A percentile compares a stretch with the other conserved stretches of the same genome.
phyloP scores from a whole-genome alignment of 2,888 invertebrate genomes.

The Strigamia crassipes region DNA sequence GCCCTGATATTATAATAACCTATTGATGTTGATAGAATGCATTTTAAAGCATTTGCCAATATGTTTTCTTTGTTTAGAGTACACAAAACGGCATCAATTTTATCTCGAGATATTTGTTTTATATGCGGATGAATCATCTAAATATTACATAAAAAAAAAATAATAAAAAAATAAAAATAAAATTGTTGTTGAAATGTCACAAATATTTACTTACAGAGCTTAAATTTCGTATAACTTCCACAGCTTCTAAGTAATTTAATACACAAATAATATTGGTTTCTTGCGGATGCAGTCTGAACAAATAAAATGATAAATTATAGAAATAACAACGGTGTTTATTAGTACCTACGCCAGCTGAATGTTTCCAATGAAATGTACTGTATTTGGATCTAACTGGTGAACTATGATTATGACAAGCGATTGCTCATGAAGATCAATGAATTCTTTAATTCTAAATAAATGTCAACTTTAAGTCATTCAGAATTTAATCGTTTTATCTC shows the following conservation, averaged over 20 bases:
- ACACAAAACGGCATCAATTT: not conserved
- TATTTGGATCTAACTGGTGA: not conserved
- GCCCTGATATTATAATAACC: no score
- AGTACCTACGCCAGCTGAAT: not conserved
- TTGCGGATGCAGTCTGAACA: not conserved
- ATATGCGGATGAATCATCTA: not conserved
- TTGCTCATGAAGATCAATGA: not conserved
- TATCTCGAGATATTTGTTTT: not conserved
- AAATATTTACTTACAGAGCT: not conserved
- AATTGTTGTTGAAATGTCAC: not conserved
- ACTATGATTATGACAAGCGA: not conserved
- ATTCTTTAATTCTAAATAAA: slow-evolving; percentile 11
- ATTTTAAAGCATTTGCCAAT: not conserved
- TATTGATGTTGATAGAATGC: no score
- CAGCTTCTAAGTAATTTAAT: not conserved
- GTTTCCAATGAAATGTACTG: not conserved
- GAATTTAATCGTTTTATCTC: not conserved
- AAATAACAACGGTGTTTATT: no score
- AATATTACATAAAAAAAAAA: no score
- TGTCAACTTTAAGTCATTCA: not conserved
- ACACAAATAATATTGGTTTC: not conserved
- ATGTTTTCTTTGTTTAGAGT: not conserved
- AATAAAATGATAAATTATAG: slow-evolving; percentile 7
- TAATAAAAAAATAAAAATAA: no score
- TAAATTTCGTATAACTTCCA: not conserved